Base-by-base conservation (phyloP, 2,797 vertebrate genomes). In the Coracias cyanogaster region DNA sequence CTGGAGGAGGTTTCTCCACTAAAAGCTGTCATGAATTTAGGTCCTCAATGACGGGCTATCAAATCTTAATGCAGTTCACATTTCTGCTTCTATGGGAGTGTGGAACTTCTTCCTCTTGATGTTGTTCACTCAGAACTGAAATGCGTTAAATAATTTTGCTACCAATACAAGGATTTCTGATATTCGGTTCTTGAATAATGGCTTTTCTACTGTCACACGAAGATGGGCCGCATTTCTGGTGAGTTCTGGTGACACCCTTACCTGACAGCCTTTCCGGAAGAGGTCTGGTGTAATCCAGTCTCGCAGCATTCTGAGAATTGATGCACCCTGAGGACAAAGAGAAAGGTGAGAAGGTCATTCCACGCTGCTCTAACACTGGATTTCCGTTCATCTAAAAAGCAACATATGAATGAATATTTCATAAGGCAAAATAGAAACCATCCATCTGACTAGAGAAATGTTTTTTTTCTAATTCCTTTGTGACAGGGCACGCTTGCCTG, bases 281-380 rank as follows among this genome's bases (percentile, higher is more conserved):
- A 29, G 28, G 0, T 98, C 97, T 94, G 97, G 98, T 21, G 99
- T 98, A 91, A 99, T 98, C 99, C 99, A 99, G 91, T 99, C 98
- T 98, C 97, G 98, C 92, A 99, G 96, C 99, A 99, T 99, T 95
- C 99, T 98, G 84, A 99, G 98, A 95, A 99, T 98, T 2, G 99
- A 99, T 9, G 99, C 98, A 77, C 99, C 99, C 99, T 99, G 45
- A 22, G 51, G 71, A 80, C 39, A 86, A 77, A 88, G 79, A 52
- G 29, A 95, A 86, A 79, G 13, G 28, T 10, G 31, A 85, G 31
- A 91, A 84, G 10, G 66, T 96, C 79, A 94, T 35, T 77, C 17
- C 43, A 31, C 0, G 4, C 17, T 64, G 9, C 17, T 73, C 29
- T 43, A 29, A 74, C 54, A 45, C 41, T 76, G 81, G 19, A 62